Evolutionary conservation across 53 echinoderm and acorn worm species (phyloP), one percentile per base, ranked within the genome.

Genomic region (Zoroaster sp.): DNA sequence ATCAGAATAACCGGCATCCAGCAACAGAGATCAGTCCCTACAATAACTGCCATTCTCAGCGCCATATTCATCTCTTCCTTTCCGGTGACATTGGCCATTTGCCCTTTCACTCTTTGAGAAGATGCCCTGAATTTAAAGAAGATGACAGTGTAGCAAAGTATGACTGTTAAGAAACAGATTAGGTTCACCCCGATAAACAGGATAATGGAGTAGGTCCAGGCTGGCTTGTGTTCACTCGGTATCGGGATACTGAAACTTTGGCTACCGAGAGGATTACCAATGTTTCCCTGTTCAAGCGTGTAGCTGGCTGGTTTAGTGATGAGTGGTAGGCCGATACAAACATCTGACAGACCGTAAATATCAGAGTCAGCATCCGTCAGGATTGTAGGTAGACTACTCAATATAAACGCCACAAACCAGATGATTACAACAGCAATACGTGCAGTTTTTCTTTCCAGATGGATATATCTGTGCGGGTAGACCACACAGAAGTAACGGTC

Each of bases 291-390:
- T 3, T 83, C n/a, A 5, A 88, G 47, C 1, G n/a, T 4, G 31
- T 78, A 88, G 1, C 13, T 33, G 18, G 80, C 33, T 4, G 76
- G 87, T 47, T 87, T 87, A 0, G 90, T 78, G 72, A 93, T 93
- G 13, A 93, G 74, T 7, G 93, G 93, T 4, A 93, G 82, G 35
- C 93, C 93, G 34, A 93, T 90, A 15, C 93, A 93, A 32, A 93
- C 93, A 68, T 93, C 93, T 41, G 90, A 90, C 33, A 93, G 75
- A 42, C 74, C 90, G 66, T 93, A 93, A 12, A 88, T 30, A 88
- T 88, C 71, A 0, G 93, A 73, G 53, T 93, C 83, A 4, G 88
- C 68, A 66, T 75, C 87, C 5, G 78, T 40, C 37, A 89, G 66
- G 20, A 89, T 25, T 21, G 69, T 74, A 12, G 88, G 74, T 1